Percentiles rank a stretch among this genome's conserved stretches.
Conservation (phyloP, 2,888 invertebrate genomes). For the Orthosia incerta region DNA sequence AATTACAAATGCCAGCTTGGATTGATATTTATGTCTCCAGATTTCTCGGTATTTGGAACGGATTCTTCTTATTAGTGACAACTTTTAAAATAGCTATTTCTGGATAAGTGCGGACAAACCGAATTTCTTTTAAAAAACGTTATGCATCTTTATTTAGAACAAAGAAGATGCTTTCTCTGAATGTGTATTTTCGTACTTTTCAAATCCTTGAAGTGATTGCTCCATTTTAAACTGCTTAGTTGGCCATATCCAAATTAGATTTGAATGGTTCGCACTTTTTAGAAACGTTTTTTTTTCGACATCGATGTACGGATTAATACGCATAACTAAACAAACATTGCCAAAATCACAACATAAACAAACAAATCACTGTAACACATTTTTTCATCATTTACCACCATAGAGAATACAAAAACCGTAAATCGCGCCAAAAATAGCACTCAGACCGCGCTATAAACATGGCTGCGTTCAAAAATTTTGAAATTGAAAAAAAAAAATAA, state of each 20-base stretch:
- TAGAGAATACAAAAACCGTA: conserved; percentile 39
- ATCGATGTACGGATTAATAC: not conserved
- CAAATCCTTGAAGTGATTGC: conserved; percentile 9
- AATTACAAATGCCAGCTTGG: not conserved
- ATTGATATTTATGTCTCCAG: not conserved
- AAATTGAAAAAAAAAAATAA: conserved; percentile 63
- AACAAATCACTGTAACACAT: conserved; percentile 50
- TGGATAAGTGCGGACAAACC: not conserved
- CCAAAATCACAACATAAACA: conserved; percentile 50
- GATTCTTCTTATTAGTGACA: conserved; percentile 13
- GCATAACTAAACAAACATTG: conserved; percentile 27
- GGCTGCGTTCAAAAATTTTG: conserved; percentile 36
- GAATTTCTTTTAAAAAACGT: not conserved
- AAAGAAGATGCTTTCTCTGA: conserved; percentile 7
- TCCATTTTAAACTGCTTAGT: not conserved
- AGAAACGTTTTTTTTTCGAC: not conserved
- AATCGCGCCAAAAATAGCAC: conserved; percentile 52
- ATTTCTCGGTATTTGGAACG: conserved; percentile 17
- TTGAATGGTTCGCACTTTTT: conserved; percentile 6
- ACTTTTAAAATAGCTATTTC: conserved; percentile 14
- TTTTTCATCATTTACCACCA: conserved; percentile 47
- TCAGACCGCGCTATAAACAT: conserved; percentile 19
- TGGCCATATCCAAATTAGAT: not conserved
- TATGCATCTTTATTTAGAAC: not conserved
- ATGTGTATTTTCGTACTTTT: not conserved